Evolutionary conservation across 2,113 vertebrate species (phyloP).

Genomic region (Peromyscus maniculatus): DNA sequence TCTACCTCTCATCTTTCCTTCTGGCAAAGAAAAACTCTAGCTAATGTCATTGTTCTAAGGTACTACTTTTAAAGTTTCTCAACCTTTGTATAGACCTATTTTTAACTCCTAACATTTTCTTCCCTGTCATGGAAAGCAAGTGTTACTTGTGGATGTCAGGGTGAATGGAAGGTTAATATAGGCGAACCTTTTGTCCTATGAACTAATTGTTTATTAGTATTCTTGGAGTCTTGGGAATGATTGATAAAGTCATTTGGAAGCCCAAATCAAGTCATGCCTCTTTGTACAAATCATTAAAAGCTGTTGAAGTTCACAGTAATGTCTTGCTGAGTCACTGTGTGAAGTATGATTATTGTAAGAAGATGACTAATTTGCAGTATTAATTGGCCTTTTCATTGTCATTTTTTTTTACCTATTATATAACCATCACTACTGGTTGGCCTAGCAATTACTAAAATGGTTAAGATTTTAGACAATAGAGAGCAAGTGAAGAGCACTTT

Average conservation of each 20-base stretch:
- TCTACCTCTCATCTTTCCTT: conserved; percentile 66
- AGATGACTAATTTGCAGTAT: conserved; percentile 55
- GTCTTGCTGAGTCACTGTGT: conserved; percentile 61
- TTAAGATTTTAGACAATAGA: conserved; percentile 49
- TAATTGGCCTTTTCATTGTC: conserved; percentile 50
- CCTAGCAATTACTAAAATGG: conserved; percentile 43
- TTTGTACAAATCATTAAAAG: conserved; percentile 61
- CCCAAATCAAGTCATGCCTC: conserved; percentile 64
- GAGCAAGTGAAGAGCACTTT: conserved; percentile 1
- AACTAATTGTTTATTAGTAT: conserved; percentile 65
- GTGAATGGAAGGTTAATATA: conserved; percentile 72
- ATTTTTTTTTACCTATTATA: conserved; percentile 35
- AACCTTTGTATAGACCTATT: conserved; percentile 56
- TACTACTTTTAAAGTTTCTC: conserved; percentile 53
- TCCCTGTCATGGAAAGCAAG: conserved; percentile 67
- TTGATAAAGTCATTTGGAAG: conserved; percentile 74
- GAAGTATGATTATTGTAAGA: conserved; percentile 53
- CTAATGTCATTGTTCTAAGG: conserved; percentile 51
- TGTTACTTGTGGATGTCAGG: conserved; percentile 21
- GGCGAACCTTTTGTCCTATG: conserved; percentile 73
- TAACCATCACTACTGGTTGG: not conserved
- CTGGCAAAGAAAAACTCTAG: conserved; percentile 68
- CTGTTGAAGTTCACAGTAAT: conserved; percentile 55
- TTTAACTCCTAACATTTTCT: conserved; percentile 61
- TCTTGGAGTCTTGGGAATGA: conserved; percentile 51